phyloP scores from a whole-genome alignment of 1,140 invertebrate species.

The Meloidogyne exigua region DNA sequence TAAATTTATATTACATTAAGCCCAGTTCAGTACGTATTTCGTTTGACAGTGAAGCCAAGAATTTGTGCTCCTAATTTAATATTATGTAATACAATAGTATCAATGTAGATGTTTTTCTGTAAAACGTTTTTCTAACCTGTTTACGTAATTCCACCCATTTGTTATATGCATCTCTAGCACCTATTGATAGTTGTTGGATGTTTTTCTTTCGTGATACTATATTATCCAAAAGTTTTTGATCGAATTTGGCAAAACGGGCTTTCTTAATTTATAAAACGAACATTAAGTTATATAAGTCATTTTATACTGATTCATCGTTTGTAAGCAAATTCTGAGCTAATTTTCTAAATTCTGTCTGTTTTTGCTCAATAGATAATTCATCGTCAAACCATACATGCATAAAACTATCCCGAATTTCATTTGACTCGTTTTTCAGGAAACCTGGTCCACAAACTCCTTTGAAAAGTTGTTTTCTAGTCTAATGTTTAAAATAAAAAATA shows the following conservation, averaged over 20 bases:
- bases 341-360: constrained; percentile 53
- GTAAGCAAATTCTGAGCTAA: constrained; percentile 35
- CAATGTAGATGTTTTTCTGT: not conserved
- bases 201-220: constrained; percentile 41
- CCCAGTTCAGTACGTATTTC: constrained; percentile 56
- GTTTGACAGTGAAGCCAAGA: constrained; percentile 50
- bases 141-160: constrained; percentile 55
- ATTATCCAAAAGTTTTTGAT: constrained; percentile 35
- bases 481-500: not conserved
- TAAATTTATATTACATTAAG: constrained; percentile 9
- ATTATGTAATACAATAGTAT: constrained; percentile 1
- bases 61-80: constrained; percentile 44
- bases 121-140: too few species aligned
- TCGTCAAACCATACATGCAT: constrained; percentile 56
- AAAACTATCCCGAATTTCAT: constrained; percentile 52
- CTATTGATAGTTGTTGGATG: constrained; percentile 76
- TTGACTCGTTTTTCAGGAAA: constrained; percentile 51
- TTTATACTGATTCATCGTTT: constrained; percentile 10
- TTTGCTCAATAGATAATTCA: constrained; percentile 51
- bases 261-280: too few species aligned
- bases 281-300: not conserved
- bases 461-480: constrained; percentile 42
- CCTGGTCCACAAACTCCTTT: constrained; percentile 58
- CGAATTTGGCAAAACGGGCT: constrained; percentile 14
- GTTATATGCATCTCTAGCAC: constrained; percentile 81